Base-by-base conservation (phyloP, 2,113 vertebrate species). In the Irena cyanogastra region DNA sequence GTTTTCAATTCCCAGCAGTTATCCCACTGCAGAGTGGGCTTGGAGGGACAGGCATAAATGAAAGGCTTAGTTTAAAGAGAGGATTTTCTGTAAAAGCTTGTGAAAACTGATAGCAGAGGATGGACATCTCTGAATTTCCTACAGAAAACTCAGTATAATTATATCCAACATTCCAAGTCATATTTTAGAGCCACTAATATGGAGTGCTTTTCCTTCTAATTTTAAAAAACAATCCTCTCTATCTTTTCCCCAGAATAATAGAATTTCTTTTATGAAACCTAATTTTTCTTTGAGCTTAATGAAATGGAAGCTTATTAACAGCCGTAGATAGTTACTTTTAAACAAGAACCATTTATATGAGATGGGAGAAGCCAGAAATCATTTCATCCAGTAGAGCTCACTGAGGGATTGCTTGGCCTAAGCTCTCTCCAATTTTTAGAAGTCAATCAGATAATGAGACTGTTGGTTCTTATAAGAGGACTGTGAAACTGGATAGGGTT, bases 1-100 rank as follows among this genome's bases (percentile, higher is more conserved):
- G 15, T 78, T 97, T 82, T 75, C 70, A 63, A 50, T 92, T 96
- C 82, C 80, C 68, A 93, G 39, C 44, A 78, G 85, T 89, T 72
- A 52, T 26, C 26, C 63, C 69, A 33, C 78, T 37, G 27, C 6
- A n/a, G 59, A 81, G 33, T 83, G 70, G 56, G 71, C 87, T 87
- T 59, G 86, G 85, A 92, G 65, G 68, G 53, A 69, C 61, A 59
- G 42, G 33, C 69, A 3, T 71, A 86, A 93, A 93, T 28, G 61
- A 98, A 95, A 94, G 53, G 47, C 57, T 88, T 72, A 90, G 80
- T 81, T 75, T 90, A 60, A 85, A 88, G 77, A 90, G 72, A 82
- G 93, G 90, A 82, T 94, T 96, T 97, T 50, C 93, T 94, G 52
- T 94, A 93, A 94, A 97, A 95, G 76, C 90, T 92, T 23, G n/a